A percentile compares a stretch with the other conserved stretches of the same genome.
Evolutionary conservation across 2,113 vertebrate species (phyloP).

Genomic region (Hypanus sabinus): DNA sequence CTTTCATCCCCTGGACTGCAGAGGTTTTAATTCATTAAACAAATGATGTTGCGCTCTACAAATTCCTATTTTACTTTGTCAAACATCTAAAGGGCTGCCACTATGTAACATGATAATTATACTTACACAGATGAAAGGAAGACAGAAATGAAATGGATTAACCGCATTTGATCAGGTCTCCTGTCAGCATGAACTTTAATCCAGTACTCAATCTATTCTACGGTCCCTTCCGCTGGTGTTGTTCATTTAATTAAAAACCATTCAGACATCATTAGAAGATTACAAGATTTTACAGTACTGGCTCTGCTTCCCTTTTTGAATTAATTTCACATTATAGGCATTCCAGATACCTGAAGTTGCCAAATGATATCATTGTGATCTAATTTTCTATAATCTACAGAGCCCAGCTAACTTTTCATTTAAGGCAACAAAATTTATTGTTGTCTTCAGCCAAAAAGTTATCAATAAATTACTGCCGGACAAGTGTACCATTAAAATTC

Average conservation of each 20-base stretch:
- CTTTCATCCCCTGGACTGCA: not conserved
- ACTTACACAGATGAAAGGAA: not conserved
- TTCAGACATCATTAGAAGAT: not conserved
- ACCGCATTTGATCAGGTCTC: slow-evolving; percentile 5
- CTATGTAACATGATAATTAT: slow-evolving; percentile 15
- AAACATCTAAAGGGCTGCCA: not conserved
- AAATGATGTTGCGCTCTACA: not conserved
- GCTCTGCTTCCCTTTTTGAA: not conserved
- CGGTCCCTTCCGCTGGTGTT: not conserved
- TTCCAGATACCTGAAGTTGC: not conserved
- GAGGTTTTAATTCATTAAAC: not conserved
- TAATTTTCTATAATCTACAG: not conserved
- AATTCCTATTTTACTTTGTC: not conserved
- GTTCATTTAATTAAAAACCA: not conserved
- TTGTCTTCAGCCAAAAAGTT: not conserved
- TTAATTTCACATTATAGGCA: not conserved
- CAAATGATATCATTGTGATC: not conserved
- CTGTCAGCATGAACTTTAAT: slow-evolving; percentile 13
- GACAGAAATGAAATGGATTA: not conserved
- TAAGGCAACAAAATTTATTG: not conserved
- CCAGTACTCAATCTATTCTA: not conserved
- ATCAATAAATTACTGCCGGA: not conserved
- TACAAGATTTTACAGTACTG: not conserved
- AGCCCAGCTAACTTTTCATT: not conserved
- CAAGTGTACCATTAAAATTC: not conserved